These are phyloP conservation scores for Lysandra bellargus DNA, from an alignment of 2,888 invertebrate species.

Conservation along the genomic window DNA sequence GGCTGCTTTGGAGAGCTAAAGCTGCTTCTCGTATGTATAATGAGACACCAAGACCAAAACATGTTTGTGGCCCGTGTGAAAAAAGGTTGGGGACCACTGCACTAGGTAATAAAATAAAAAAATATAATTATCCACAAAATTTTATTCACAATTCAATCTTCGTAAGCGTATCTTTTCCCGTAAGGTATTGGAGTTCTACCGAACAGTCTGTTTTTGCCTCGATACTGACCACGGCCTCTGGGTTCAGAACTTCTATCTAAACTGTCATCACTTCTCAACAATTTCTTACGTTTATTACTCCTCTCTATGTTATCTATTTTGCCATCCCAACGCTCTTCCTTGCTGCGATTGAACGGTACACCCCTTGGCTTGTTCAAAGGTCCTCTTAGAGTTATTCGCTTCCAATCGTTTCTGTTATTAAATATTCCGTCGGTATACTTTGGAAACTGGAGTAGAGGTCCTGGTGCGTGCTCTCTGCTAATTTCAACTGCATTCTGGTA, in stretches of 20 bases:
- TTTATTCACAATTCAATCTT: slow-evolving; percentile 31
- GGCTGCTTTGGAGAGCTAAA: too few species aligned
- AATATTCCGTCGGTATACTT: neutral
- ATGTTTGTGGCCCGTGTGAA: too few species aligned
- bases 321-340: neutral
- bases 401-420: neutral
- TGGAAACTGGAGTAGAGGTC: neutral
- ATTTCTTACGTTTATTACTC: neutral
- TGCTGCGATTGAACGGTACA: neutral
- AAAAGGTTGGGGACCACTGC: too few species aligned
- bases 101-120: neutral
- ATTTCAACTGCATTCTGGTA: neutral
- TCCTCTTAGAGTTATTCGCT: neutral
- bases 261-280: neutral
- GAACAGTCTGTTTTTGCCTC: neutral
- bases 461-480: neutral
- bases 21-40: too few species aligned
- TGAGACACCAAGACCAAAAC: too few species aligned
- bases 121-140: neutral
- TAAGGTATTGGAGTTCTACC: slow-evolving; percentile 40
- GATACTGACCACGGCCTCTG: neutral
- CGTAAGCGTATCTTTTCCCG: slow-evolving; percentile 40
- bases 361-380: neutral
- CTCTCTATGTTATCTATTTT: neutral
- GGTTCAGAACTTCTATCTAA: neutral